Evolutionary conservation across 2,888 invertebrate species (phyloP).

Genomic region (Scaptomyza tumidula): DNA sequence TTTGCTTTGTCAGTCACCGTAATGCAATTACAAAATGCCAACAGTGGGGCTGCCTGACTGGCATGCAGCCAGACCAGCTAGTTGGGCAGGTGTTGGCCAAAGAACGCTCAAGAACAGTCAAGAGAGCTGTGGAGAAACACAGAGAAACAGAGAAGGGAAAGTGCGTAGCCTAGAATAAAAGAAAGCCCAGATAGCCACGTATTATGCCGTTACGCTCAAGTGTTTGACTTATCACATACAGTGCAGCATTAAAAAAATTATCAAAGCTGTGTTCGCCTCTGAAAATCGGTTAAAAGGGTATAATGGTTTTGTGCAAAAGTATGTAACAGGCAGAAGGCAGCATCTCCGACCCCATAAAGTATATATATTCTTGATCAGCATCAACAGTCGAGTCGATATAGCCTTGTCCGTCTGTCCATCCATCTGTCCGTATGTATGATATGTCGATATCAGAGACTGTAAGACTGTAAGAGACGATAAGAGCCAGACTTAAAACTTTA

Average conservation of each 20-base stretch:
- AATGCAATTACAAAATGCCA: constrained; percentile 77
- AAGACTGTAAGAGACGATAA: too few species aligned
- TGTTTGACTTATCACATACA: constrained; percentile 76
- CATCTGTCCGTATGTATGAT: too few species aligned
- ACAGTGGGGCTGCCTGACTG: constrained; percentile 35
- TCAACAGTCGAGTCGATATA: too few species aligned
- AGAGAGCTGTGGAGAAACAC: not conserved
- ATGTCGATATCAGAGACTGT: too few species aligned
- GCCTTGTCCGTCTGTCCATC: too few species aligned
- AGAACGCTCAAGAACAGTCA: constrained; percentile 29
- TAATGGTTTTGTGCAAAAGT: too few species aligned
- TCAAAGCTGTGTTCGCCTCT: constrained; percentile 49
- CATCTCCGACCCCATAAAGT: too few species aligned
- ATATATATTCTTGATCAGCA: too few species aligned
- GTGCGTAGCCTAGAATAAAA: not conserved
- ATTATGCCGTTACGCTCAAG: constrained; percentile 39
- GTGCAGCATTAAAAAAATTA: constrained; percentile 73
- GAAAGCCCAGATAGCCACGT: constrained; percentile 24
- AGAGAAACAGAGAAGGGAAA: not conserved
- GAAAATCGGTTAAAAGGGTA: too few species aligned
- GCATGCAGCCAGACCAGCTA: constrained; percentile 30
- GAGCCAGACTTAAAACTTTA: too few species aligned
- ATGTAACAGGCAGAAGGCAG: too few species aligned
- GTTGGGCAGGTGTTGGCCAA: constrained; percentile 68
- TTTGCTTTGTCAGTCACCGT: constrained; percentile 69